Conservation (phyloP, 2,797 vertebrate genomes). For the Enteromius argenteus region DNA sequence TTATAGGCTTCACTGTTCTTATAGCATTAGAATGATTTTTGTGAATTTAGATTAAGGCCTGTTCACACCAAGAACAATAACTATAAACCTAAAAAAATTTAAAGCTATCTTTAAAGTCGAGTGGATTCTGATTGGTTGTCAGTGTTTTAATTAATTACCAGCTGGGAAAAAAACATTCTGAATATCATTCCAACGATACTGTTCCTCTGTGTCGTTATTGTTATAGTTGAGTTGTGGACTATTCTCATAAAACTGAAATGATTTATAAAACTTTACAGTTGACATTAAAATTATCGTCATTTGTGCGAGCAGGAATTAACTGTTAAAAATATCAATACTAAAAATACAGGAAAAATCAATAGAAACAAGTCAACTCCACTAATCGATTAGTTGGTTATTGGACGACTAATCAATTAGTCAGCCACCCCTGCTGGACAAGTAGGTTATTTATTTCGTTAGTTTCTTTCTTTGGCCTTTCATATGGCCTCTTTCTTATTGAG, state of each 20-base stretch:
- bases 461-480: slow-evolving; percentile 3
- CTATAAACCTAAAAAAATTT: no score
- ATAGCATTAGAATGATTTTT: no score
- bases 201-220: neutral
- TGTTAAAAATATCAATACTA: neutral
- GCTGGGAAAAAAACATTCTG: neutral
- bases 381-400: neutral
- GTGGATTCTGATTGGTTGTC: neutral
- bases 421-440: neutral
- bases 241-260: neutral
- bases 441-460: neutral
- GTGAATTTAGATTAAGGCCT: no score
- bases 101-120: no score
- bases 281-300: neutral
- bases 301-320: neutral
- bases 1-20: no score
- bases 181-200: neutral
- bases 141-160: neutral
- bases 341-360: neutral
- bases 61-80: no score
- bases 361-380: neutral
- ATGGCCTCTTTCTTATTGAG: neutral
- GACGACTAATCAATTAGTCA: neutral
- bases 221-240: neutral
- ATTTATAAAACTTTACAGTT: neutral